phyloP scores from a whole-genome alignment of 2,888 invertebrate species.

The Tanytarsus gracilentus region DNA sequence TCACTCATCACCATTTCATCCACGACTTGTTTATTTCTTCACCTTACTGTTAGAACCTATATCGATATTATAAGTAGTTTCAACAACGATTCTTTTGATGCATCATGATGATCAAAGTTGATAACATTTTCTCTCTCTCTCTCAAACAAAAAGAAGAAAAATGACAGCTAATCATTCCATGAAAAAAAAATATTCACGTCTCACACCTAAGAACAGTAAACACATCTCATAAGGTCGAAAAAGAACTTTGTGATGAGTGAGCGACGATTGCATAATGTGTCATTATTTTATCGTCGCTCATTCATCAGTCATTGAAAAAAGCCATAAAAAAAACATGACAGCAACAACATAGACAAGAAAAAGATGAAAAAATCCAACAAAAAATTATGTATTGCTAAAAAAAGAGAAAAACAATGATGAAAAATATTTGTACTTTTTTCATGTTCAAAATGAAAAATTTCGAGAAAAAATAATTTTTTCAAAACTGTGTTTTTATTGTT shows the following conservation, averaged over 20 bases:
- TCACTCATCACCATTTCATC: no score
- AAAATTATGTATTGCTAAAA: slow-evolving; percentile 23
- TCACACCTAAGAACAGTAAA: background rate
- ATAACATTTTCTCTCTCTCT: no score
- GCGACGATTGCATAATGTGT: background rate
- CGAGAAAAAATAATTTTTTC: slow-evolving; percentile 22
- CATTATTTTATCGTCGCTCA: background rate
- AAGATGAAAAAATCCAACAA: slow-evolving; percentile 30
- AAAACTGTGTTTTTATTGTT: slow-evolving; percentile 5
- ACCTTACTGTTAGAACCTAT: slow-evolving; percentile 6
- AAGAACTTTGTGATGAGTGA: background rate
- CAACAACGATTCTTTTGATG: slow-evolving; percentile 3
- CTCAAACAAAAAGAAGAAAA: background rate
- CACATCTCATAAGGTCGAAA: slow-evolving; percentile 12
- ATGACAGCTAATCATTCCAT: slow-evolving; percentile 5
- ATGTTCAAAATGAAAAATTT: slow-evolving; percentile 31
- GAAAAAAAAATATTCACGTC: background rate
- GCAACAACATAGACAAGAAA: slow-evolving; percentile 30
- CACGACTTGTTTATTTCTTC: slow-evolving; percentile 3
- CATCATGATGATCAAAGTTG: no score
- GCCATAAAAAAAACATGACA: slow-evolving; percentile 28
- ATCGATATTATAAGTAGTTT: slow-evolving; percentile 12
- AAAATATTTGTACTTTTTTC: slow-evolving; percentile 31
- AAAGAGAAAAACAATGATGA: slow-evolving; percentile 16
- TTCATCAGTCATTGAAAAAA: background rate